Base-by-base conservation (phyloP, 2,888 invertebrate genomes). In the Papilio protenor region DNA sequence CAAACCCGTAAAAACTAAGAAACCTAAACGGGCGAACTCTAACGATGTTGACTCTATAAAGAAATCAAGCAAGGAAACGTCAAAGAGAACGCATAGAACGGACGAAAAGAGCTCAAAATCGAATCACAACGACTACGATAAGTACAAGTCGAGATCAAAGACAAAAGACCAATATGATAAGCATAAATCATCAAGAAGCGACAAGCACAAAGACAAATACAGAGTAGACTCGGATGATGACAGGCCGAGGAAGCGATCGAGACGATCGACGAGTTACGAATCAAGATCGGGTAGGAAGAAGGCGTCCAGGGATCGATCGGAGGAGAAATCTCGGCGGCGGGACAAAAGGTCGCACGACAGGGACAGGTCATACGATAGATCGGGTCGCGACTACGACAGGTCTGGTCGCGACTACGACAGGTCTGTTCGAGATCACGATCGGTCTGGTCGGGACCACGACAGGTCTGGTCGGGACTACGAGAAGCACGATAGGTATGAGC, bases 211-310 rank as follows among this genome's bases (percentile, higher is more conserved):
- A 80, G 88, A 89, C 73, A 92, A 88, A 84, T 90, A 93, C 81
- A 91, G 92, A 84, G 93, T 92, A 16, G 91, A 90, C 14, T 92
- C 92, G 0, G 93, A 91, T 11, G 92, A 92, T 18, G 93, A 93
- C 1, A 86, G 91, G 79, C 85, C 89, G 52, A 87, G 87, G 84
- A 93, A 92, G 81, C 89, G 91, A 33, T 82, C 89, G 73, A 90
- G 87, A 80, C 88, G 92, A 10, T 92, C 92, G 2, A 81, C 85
- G n/a, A 92, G 92, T 81, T 90, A 90, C 87, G 89, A 89, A 82
- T 90, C 92, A 78, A 87, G 90, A 40, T 87, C 90, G 79, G 88
- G 86, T 5, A 85, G 89, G 73, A 85, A 84, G 79, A 85, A 84
- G 80, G 79, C 82, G 23, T 88, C 89, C 74, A 84, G 87, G 81